Evolutionary conservation across 2,113 vertebrate species (phyloP), one percentile per base, ranked within the genome.

Genomic region (Anolis carolinensis): DNA sequence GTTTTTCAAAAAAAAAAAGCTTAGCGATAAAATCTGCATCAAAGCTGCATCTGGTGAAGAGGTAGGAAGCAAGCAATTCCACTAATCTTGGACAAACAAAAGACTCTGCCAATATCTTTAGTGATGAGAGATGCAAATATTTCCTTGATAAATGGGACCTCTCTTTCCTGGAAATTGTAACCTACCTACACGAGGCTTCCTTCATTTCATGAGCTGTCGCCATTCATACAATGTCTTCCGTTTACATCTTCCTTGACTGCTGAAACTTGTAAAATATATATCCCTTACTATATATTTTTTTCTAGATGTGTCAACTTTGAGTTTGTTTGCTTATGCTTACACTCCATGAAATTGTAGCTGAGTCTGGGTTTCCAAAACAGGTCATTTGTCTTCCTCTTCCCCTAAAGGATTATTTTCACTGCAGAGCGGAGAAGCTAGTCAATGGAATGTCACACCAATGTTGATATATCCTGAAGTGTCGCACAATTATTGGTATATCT

Each of bases 151-250:
- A 79, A 7, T 81, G 71, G 79, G 82, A 88, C 88, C 91, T 93
- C 88, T 88, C 73, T 91, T 96, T 96, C 93, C 93, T 94, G 91
- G 85, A 74, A 74, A 78, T 82, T 7, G 81, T 74, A 65, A 87
- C 52, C 72, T 4, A 83, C 74, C 6, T 88, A 88, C 82, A 89
- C 89, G 82, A 75, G 87, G 80, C 90, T 88, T 87, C 55, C 63
- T 91, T 93, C 86, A 59, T 59, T 59, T 59, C 14, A 59, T 59
- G 14, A 59, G 11, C 55, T 59, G 55, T 59, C 11, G 11, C 55
- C 14, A 59, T 18, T 59, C 55, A 59, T 59, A 59, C 13, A 59
- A 59, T 59, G 18, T 4, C 13, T 59, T 59, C 55, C 55, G 18
- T 14, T 59, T 59, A 4, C 11, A 52, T 82, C 85, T 91, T 36